Conservation (phyloP, 1,140 invertebrate species). For the Dolichoris vasculosae region DNA sequence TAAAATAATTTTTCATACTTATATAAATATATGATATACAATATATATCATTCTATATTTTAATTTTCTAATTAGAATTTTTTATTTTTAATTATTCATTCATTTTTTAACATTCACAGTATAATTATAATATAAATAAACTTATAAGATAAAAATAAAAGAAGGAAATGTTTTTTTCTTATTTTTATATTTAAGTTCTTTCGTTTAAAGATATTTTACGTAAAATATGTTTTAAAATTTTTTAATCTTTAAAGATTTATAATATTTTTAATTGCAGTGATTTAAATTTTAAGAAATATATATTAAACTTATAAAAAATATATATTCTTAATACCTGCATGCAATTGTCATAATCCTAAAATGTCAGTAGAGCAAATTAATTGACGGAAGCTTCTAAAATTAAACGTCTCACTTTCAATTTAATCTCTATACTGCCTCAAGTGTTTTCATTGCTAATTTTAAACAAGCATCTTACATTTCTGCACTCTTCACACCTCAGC, state of each 20-base stretch:
- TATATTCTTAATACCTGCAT: neutral
- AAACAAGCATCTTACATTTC: slow-evolving; percentile 49
- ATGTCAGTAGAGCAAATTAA: slow-evolving; percentile 24
- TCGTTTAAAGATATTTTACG: too few species aligned
- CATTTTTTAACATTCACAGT: too few species aligned
- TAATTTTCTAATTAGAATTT: too few species aligned
- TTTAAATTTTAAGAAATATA: neutral
- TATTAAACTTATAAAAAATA: neutral
- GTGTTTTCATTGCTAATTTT: slow-evolving; percentile 53
- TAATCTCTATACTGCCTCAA: slow-evolving; percentile 37
- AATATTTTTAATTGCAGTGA: neutral
- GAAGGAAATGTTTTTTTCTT: too few species aligned
- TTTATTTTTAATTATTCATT: too few species aligned
- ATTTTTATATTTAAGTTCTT: too few species aligned
- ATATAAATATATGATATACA: too few species aligned
- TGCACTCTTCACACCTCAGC: slow-evolving; percentile 38
- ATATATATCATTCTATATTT: too few species aligned
- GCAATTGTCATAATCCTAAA: slow-evolving; percentile 14
- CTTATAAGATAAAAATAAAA: neutral
- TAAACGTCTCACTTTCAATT: slow-evolving; percentile 48
- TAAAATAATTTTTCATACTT: too few species aligned
- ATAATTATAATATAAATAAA: neutral
- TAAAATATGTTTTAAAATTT: too few species aligned
- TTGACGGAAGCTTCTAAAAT: slow-evolving; percentile 45
- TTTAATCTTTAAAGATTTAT: too few species aligned